Base-by-base conservation (phyloP, 2,113 vertebrate species). In the Poeciliopsis occidentalis region DNA sequence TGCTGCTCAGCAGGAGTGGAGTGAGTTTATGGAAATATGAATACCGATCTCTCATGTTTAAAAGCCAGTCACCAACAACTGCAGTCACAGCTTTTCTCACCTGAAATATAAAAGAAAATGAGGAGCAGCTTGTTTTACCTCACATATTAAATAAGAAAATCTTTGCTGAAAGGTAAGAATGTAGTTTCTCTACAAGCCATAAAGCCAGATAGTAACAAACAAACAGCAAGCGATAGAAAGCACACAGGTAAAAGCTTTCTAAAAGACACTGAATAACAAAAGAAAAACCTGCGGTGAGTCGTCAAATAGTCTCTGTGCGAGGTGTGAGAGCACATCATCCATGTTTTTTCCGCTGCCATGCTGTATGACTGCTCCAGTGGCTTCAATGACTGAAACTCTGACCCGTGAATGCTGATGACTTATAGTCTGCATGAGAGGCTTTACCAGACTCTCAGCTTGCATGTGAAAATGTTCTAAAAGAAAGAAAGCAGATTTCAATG, bases 281-380 rank as follows among this genome's bases (percentile, higher is more conserved):
- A 69, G 69, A 3, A 61, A 69, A 90, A 98, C 98, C 96, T 97
- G 96, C 8, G 96, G 95, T 4, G 98, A 96, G 15, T 97, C 94
- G 3, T 99, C 98, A 79, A 99, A 99, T 17, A 99, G 94, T 13
- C 97, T 95, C 89, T 99, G 98, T 1, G 97, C 96, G 79, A 99
- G 86, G 78, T 99, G 98, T 57, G 97, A 96, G 5, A 98, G 89
- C 47, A 98, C 96, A 4, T 99, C 97, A 1, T 99, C 96, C 87
- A 98, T 76, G 0, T 95, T 96, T 81, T 96, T 98, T 3, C 90
- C 96, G 0, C 87, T 95, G 76, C 98, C 95, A 8, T 95, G 94
- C 82, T 95, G 96, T 88, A 99, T 94, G 76, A 97, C 96, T 0
- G 93, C 78, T 54, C 98, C 97, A 0, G 96, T 96, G 76, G 98